Evolutionary conservation across 2,888 invertebrate species (phyloP).

Genomic region (Luperina nickerlii): DNA sequence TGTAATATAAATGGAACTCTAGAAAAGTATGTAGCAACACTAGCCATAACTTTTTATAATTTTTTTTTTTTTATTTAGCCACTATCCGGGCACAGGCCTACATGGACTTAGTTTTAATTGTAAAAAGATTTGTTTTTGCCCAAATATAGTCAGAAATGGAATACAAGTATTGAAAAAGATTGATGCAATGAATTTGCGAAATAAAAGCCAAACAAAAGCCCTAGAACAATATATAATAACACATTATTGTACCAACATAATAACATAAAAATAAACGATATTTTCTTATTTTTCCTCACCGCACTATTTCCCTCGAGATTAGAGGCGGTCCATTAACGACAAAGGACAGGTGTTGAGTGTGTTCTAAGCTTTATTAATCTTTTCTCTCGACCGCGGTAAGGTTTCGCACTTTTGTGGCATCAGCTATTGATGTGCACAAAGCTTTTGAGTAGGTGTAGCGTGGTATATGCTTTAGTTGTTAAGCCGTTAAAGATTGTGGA

Average conservation of each 20-base stretch:
- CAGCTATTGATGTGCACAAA: slow-evolving; percentile 82
- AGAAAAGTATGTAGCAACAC: slow-evolving; percentile 3
- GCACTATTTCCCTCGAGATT: slow-evolving; percentile 75
- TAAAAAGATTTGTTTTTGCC: neutral
- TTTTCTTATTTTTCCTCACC: slow-evolving; percentile 70
- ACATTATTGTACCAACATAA: slow-evolving; percentile 43
- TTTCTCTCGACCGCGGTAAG: slow-evolving; percentile 81
- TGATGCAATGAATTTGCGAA: neutral
- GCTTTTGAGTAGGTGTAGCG: slow-evolving; percentile 69
- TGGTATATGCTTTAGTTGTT: slow-evolving; percentile 50
- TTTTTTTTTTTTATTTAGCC: neutral
- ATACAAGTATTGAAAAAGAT: neutral
- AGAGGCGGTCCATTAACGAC: slow-evolving; percentile 87
- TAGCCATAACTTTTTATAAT: neutral
- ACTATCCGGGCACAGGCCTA: neutral
- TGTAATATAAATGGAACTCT: slow-evolving; percentile 6
- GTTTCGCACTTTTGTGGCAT: slow-evolving; percentile 86
- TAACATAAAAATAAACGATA: slow-evolving; percentile 64
- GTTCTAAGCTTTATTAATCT: slow-evolving; percentile 90
- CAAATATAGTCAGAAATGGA: neutral
- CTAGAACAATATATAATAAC: slow-evolving; percentile 36
- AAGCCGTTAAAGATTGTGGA: slow-evolving; percentile 53
- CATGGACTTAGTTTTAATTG: neutral
- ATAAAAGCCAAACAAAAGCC: slow-evolving; percentile 3
- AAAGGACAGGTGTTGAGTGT: slow-evolving; percentile 89